Base-by-base conservation (phyloP, 2,797 vertebrate genomes). In the Coccyzus lansbergi region DNA sequence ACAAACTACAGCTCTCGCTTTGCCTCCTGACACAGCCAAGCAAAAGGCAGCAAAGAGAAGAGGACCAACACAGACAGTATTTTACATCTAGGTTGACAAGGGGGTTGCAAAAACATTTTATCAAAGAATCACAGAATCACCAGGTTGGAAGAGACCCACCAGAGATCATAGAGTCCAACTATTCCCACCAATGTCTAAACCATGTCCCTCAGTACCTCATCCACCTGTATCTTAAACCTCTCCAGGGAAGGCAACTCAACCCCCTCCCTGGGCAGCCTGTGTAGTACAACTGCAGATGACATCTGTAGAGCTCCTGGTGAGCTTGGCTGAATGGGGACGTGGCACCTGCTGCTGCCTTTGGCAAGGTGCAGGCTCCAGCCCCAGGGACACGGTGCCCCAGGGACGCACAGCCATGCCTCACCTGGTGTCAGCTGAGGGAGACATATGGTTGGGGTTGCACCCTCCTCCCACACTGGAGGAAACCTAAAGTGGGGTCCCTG, bases 41-140 rank as follows among this genome's bases (percentile, higher is more conserved):
- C 36, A 68, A 83, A 51, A 92, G 56, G 83, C 19, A 85, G 76
- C 28, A 87, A 83, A 92, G 60, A 62, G 48, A 92, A 71, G 25
- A 83, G 88, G 80, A 60, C 49, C 63, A 59, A 55, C 90, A 87
- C 17, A 15, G 46, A 71, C 33, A 55, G 72, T 13, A 40, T 88
- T 86, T 92, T 65, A 88, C 48, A 94, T 72, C 20, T 53, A 24
- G 18, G 42, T 59, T 92, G 51, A 51, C 75, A 62, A 82, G 74
- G 59, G 59, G 26, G 33, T 92, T 88, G 70, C 67, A 86, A 83
- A 91, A 88, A 29, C n/a, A 44, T 51, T 78, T 68, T 87, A 70
- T 85, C 53, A n/a, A n/a, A n/a, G n/a, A n/a, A n/a, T n/a, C n/a
- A n/a, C n/a, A n/a, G n/a, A n/a, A n/a, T n/a, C n/a, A n/a, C n/a